A percentile compares a stretch with the other conserved stretches of the same genome.
Evolutionary conservation across 2,113 vertebrate species (phyloP).

Genomic region (Baryphthengus martii): DNA sequence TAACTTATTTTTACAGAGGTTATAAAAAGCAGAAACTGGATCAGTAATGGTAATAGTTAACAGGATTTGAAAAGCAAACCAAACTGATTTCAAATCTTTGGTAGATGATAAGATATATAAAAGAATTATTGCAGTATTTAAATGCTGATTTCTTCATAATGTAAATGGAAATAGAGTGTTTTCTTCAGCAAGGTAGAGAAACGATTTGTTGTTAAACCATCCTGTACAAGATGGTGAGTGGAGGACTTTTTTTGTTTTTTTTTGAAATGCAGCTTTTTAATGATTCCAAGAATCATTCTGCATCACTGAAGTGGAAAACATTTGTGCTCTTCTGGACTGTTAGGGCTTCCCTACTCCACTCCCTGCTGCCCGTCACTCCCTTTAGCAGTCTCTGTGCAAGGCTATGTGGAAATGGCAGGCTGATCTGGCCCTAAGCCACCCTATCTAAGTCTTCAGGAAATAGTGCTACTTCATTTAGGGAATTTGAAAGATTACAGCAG

Average conservation of each 20-base stretch:
- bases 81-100: neutral
- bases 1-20: constrained; percentile 39
- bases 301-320: neutral
- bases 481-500: neutral
- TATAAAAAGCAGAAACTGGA: constrained; percentile 52
- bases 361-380: neutral
- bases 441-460: neutral
- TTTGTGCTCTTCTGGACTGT: neutral
- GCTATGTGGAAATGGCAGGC: neutral
- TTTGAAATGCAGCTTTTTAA: neutral
- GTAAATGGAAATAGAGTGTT: neutral
- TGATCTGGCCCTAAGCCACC: neutral
- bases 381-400: neutral
- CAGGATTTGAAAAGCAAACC: neutral
- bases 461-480: neutral
- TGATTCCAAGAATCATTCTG: neutral
- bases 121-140: neutral
- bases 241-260: neutral
- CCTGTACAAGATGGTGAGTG: neutral
- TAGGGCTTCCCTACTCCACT: neutral
- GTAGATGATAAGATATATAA: neutral
- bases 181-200: neutral
- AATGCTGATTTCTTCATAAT: neutral
- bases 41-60: constrained; percentile 35
- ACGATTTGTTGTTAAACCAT: neutral